Evolutionary conservation across 2,888 invertebrate genomes (phyloP).

Genomic region (Phortica magna): DNA sequence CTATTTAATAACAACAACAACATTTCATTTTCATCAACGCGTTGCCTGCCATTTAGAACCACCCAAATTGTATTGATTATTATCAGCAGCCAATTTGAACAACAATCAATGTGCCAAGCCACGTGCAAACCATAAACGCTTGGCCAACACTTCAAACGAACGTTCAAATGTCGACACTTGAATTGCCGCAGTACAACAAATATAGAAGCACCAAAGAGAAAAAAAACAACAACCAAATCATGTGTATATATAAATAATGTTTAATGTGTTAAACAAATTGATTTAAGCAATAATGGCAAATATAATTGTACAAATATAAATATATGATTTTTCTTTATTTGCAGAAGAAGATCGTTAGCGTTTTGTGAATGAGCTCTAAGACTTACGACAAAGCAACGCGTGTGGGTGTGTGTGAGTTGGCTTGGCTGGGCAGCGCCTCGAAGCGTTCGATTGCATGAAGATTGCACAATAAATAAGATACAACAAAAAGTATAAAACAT

Average conservation of each 20-base stretch:
- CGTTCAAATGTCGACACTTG: constrained; percentile 1
- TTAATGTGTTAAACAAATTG: constrained; percentile 12
- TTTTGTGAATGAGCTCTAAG: constrained; percentile 11
- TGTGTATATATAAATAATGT: neutral
- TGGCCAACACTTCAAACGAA: neutral
- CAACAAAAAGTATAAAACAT: neutral
- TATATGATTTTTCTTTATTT: constrained; percentile 9
- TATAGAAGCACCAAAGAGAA: neutral
- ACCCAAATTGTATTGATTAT: neutral
- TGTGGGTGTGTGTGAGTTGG: neutral
- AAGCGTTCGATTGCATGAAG: neutral
- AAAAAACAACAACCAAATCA: neutral
- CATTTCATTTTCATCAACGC: constrained; percentile 57
- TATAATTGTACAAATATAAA: neutral
- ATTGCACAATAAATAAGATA: neutral
- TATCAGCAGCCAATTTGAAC: neutral
- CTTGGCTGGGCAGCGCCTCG: too few species aligned
- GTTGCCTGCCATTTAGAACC: neutral
- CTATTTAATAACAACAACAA: neutral
- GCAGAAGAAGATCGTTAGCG: constrained; percentile 16
- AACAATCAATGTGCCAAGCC: constrained; percentile 25
- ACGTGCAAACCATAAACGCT: constrained; percentile 23
- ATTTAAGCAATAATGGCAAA: constrained; percentile 11
- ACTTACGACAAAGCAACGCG: constrained; percentile 1
- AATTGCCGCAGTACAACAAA: neutral